Evolutionary conservation across 2,888 invertebrate genomes (phyloP), one percentile per base, ranked within the genome.

Genomic region (Mythimna pallens): DNA sequence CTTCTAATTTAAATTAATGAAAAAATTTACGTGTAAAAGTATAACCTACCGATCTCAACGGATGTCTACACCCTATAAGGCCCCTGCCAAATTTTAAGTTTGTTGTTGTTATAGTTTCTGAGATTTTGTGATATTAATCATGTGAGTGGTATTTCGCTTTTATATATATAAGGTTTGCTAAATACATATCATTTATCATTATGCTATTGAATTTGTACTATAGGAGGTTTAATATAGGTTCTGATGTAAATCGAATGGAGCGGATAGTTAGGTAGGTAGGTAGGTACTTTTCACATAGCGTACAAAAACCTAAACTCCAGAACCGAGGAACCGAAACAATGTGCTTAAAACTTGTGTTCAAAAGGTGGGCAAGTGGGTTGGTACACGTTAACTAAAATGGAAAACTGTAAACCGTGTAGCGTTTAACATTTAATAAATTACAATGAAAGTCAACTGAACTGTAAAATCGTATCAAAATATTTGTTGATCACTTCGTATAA

Each of bases 401-500:
- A 30, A 25, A 36, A 76, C 10, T 62, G 14, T 62, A 57, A 36
- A 78, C 14, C 55, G 61, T 55, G 55, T 22, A 50, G 43, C 40
- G 14, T 61, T 59, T 50, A 47, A 12, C 22, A 63, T 62, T 65
- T 30, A 63, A 63, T 77, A 62, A 68, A 66, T 66, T 65, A 52
- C 14, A 57, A 36, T 70, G 52, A 61, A 65, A 65, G 59, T 54
- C 55, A 70, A 67, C 58, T 55, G 43, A 57, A 74, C 58, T 69
- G 57, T 74, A 47, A 68, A 80, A 64, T 71, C 52, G 1, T 65
- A 50, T 75, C 50, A 64, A 70, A 83, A 80, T 76, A 76, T 73
- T 76, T 85, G 71, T 75, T 66, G 73, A 72, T 73, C 68, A 70
- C 78, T 67, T 36, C 59, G 67, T 76, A 72, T 76, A 78, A 83